Evolutionary conservation across 1,140 invertebrate genomes (phyloP).

Genomic region (Hycleus cichorii): DNA sequence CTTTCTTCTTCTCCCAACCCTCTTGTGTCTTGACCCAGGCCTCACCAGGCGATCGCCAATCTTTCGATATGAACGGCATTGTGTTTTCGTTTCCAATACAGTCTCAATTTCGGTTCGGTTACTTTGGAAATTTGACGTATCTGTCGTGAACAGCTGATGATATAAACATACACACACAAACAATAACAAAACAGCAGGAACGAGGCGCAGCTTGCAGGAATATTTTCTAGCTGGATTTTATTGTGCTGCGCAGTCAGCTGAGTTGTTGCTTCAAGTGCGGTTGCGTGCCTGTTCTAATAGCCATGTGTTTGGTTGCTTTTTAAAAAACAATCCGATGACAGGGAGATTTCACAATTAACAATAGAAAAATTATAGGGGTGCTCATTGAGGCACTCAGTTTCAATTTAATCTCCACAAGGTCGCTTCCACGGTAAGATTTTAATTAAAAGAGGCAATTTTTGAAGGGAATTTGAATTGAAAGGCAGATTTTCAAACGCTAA

Average conservation of each 20-base stretch:
- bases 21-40: conserved; percentile 96
- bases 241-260: conserved; percentile 19
- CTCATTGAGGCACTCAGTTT: too few species aligned
- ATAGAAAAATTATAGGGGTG: too few species aligned
- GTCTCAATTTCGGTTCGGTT: too few species aligned
- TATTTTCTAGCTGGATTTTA: not conserved
- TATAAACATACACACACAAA: conserved; percentile 19
- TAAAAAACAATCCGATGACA: too few species aligned
- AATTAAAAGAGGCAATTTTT: too few species aligned
- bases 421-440: too few species aligned
- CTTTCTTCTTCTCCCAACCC: conserved; percentile 94
- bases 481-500: too few species aligned
- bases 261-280: conserved; percentile 1
- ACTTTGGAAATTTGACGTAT: too few species aligned
- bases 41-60: conserved; percentile 93
- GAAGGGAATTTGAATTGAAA: too few species aligned
- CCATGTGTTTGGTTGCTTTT: too few species aligned
- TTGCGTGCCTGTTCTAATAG: not conserved
- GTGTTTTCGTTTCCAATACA: conserved; percentile 5
- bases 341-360: too few species aligned
- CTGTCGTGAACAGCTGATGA: conserved; percentile 18
- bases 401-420: too few species aligned
- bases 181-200: not conserved
- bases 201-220: not conserved
- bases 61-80: conserved; percentile 94